Base-by-base conservation (phyloP, 1,140 invertebrate species). In the Sitophilus oryzae region DNA sequence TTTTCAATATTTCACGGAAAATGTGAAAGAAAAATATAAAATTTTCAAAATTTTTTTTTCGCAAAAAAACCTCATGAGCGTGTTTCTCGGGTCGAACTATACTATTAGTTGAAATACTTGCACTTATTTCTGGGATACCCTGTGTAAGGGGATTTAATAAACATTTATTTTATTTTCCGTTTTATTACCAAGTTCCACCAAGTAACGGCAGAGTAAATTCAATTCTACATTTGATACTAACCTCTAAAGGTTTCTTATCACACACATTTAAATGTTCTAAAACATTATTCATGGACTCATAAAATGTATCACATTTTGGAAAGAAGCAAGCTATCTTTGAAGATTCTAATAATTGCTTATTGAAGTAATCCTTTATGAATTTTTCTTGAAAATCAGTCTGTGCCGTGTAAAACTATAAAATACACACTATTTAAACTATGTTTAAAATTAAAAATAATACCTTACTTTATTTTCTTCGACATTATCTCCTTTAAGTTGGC, bases 181-280 rank as follows among this genome's bases (percentile, higher is more conserved):
- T n/a, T n/a, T n/a, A n/a, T n/a, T n/a, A n/a, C n/a, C n/a, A n/a
- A n/a, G n/a, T n/a, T n/a, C n/a, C n/a, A n/a, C n/a, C n/a, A n/a
- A n/a, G n/a, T n/a, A n/a, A n/a, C n/a, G n/a, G n/a, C n/a, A n/a
- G n/a, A n/a, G n/a, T n/a, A n/a, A n/a, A n/a, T n/a, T n/a, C n/a
- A n/a, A n/a, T n/a, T n/a, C n/a, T n/a, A n/a, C n/a, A n/a, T n/a
- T n/a, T n/a, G n/a, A 30, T 30, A 30, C 25, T 34, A 46, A 66
- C 64, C 49, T 62, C 23, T 11, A 42, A 44, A 2, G 57, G 54
- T 58, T 64, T 66, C 38, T 58, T 44, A 18, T 40, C 14, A 58
- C 66, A 68, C 16, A 25, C 18, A 16, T 58, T 49, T 25, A 68
- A 37, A 45, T 68, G 66, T 21, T 61, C 40, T n/a, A 46, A 14